A percentile compares a stretch with the other conserved stretches of the same genome.
Conservation (phyloP, 2,888 invertebrate species). For the Phyllotreta striolata region DNA sequence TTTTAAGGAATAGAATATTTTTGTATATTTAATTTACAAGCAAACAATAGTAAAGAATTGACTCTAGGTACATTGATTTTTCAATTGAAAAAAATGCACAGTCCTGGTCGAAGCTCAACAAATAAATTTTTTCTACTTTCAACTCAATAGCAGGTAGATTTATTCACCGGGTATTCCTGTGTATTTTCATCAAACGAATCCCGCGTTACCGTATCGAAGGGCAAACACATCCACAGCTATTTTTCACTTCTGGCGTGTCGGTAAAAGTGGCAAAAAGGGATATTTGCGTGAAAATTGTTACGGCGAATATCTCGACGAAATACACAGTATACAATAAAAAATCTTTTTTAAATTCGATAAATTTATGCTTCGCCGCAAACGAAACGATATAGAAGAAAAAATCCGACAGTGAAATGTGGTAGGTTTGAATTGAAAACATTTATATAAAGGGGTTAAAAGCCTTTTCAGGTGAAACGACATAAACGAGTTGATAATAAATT, state of each 20-base stretch:
- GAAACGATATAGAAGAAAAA: neutral
- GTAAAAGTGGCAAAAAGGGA: slow-evolving; percentile 6
- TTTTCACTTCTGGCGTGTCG: slow-evolving; percentile 8
- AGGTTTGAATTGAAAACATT: neutral
- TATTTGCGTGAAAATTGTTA: slow-evolving; percentile 12
- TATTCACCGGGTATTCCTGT: slow-evolving; percentile 5
- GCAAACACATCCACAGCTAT: slow-evolving; percentile 11
- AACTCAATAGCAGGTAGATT: neutral
- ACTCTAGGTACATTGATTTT: too few relatives aligned
- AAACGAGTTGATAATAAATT: too few relatives aligned
- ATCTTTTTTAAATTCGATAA: slow-evolving; percentile 7
- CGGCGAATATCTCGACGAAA: slow-evolving; percentile 8
- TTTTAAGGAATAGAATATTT: too few relatives aligned
- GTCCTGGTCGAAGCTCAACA: too few relatives aligned
- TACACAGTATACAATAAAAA: slow-evolving; percentile 1
- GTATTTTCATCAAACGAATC: slow-evolving; percentile 13
- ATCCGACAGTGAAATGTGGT: neutral
- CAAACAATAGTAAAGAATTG: too few relatives aligned
- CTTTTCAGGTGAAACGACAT: too few relatives aligned
- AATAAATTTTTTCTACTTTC: too few relatives aligned
- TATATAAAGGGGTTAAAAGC: slow-evolving; percentile 3
- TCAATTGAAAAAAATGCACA: too few relatives aligned
- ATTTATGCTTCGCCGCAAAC: slow-evolving; percentile 2
- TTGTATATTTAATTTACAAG: too few relatives aligned
- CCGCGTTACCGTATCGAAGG: neutral